Evolutionary conservation across 2,113 vertebrate species (phyloP), one percentile per base, ranked within the genome.

Genomic region (Caranx ignobilis): DNA sequence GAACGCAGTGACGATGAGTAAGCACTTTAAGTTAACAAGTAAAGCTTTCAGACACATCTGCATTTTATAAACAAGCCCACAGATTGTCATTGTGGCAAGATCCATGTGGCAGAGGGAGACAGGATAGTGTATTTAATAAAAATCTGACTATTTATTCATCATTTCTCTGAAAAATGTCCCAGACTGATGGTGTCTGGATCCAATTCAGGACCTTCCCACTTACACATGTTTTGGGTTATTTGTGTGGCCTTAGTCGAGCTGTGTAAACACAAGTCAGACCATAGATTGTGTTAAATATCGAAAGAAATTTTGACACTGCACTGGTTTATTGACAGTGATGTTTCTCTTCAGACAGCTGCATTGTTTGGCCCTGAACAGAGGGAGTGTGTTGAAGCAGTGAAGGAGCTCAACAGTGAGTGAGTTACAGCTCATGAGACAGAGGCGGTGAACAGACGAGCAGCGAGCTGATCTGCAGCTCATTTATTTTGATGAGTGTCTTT

Each of bases 101-200:
- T 50, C 13, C n/a, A 31, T 69, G 83, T 45, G 50, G 69, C 4
- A 16, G 41, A 2, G 37, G 47, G 39, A 34, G 10, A 60, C 37
- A 37, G 15, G 16, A 31, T 39, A 11, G 45, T 11, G 2, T 21
- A n/a, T 56, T 70, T 64, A 48, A 57, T 50, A 45, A 56, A 48
- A 50, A 56, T 26, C 47, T 47, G 19, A 19, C 13, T 34, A 63
- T 48, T 59, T 56, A 74, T 66, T 60, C 43, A 41, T 50, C 32
- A 68, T 60, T 69, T 48, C 6, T 39, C 21, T n/a, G 31, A 19
- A 48, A 80, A 65, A 66, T 35, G 54, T 32, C 12, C 48, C 61
- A 54, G 61, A 75, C 37, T 19, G 48, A 26, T 52, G 72, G 34
- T 52, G 67, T 82, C 71, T 87, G 81, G 50, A 62, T 54, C 9